phyloP scores from a whole-genome alignment of 2,113 vertebrate genomes.

The Saguinus imperator region DNA sequence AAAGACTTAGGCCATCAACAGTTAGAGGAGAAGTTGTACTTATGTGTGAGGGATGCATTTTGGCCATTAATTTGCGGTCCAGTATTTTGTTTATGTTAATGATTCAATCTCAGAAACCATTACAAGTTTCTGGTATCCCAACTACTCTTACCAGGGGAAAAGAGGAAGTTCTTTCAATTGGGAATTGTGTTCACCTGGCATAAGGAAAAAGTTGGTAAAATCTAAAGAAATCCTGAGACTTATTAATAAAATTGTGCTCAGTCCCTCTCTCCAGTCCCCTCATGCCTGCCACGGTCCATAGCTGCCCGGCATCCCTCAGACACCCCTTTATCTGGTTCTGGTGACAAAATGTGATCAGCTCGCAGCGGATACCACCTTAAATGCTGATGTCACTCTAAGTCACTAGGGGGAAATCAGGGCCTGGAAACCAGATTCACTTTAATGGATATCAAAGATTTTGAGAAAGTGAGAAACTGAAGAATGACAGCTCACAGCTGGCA shows the following conservation, averaged over 20 bases:
- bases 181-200: background rate
- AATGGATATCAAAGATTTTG: background rate
- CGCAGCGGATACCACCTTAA: background rate
- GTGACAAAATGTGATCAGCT: background rate
- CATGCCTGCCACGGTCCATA: fast-evolving
- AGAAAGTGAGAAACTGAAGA: background rate
- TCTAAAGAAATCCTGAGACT: background rate
- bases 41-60: background rate
- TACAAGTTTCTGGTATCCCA: background rate
- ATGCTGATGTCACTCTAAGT: background rate
- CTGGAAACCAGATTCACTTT: background rate
- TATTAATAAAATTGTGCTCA: background rate
- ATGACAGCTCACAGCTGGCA: background rate
- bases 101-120: background rate
- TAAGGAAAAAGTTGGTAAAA: background rate
- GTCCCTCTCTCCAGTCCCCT: no score
- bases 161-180: background rate
- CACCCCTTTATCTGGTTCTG: background rate
- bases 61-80: background rate
- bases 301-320: background rate
- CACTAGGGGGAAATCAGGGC: background rate
- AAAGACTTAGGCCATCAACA: background rate
- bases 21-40: background rate
- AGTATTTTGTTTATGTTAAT: background rate
- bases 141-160: background rate